These are phyloP conservation scores for Melanotaenia nigrans DNA, from an alignment of 2,797 vertebrate species.

Conservation along the genomic window DNA sequence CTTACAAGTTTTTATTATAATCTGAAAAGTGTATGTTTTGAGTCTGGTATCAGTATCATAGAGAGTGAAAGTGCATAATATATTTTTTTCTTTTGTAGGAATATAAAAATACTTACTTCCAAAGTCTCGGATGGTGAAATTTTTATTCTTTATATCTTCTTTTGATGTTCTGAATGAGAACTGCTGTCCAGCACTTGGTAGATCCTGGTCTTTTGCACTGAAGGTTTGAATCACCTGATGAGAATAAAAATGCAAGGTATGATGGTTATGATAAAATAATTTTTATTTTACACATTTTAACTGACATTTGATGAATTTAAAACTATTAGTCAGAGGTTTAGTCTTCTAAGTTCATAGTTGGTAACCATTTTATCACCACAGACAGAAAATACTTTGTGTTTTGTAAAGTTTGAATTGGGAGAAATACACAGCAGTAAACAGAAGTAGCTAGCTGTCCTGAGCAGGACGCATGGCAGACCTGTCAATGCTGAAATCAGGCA, in stretches of 20 bases:
- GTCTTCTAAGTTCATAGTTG: background rate
- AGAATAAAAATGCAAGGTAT: constrained; percentile 3
- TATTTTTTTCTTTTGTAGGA: background rate
- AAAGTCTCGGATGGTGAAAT: constrained; percentile 96
- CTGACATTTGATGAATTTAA: background rate
- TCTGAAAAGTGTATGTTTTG: background rate
- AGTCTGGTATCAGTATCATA: background rate
- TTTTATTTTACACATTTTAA: background rate
- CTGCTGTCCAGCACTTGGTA: constrained; percentile 89
- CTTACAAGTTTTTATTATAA: background rate
- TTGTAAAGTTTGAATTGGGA: background rate
- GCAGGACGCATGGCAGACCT: constrained; percentile 12
- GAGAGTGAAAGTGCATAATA: background rate
- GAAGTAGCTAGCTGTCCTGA: background rate
- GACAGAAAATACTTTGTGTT: background rate
- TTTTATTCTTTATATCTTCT: constrained; percentile 89
- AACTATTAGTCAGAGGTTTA: background rate
- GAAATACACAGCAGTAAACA: constrained; percentile 28
- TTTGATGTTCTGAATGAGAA: constrained; percentile 92
- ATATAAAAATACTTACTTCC: constrained; percentile 86
- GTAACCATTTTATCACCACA: background rate
- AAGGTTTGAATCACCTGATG: constrained; percentile 93
- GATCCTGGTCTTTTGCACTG: constrained; percentile 90
- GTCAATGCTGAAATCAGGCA: constrained; percentile 30
- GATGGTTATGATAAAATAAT: background rate